Evolutionary conservation across 2,113 vertebrate species (phyloP).

Genomic region (Galemys pyrenaicus): DNA sequence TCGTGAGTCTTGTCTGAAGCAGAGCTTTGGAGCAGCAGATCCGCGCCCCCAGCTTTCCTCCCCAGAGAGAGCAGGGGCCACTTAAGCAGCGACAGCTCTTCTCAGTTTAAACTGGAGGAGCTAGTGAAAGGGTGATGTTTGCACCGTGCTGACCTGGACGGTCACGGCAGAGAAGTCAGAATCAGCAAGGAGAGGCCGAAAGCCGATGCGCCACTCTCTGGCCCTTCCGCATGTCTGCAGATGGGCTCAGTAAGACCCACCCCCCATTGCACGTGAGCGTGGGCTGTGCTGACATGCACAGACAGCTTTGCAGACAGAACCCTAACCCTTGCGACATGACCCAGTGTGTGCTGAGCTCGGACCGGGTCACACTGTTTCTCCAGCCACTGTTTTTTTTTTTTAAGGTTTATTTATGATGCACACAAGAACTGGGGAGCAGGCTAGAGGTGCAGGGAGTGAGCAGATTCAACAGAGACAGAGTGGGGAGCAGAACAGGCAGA

Average conservation of each 20-base stretch:
- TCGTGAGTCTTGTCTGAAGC: neutral
- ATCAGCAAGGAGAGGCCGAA: neutral
- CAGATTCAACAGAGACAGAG: no score
- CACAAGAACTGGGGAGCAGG: no score
- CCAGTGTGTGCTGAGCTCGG: accelerated
- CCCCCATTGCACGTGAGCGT: accelerated
- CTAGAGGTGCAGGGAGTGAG: no score
- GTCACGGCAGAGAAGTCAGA: neutral
- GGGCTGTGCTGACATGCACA: no score
- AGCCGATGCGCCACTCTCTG: neutral
- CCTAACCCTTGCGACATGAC: accelerated
- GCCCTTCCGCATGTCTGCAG: neutral
- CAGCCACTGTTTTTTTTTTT: neutral
- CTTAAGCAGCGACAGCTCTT: neutral
- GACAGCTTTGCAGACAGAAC: neutral
- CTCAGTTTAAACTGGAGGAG: neutral
- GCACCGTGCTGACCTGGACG: neutral
- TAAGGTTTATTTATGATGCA: no score
- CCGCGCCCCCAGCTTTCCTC: neutral
- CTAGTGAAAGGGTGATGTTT: neutral
- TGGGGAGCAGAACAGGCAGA: no score
- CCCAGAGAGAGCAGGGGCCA: neutral
- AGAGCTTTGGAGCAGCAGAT: neutral
- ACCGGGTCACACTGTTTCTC: no score
- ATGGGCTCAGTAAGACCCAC: neutral